These are phyloP conservation scores for Nanger granti DNA, from an alignment of 2,113 vertebrate genomes.

Conservation along the genomic window DNA sequence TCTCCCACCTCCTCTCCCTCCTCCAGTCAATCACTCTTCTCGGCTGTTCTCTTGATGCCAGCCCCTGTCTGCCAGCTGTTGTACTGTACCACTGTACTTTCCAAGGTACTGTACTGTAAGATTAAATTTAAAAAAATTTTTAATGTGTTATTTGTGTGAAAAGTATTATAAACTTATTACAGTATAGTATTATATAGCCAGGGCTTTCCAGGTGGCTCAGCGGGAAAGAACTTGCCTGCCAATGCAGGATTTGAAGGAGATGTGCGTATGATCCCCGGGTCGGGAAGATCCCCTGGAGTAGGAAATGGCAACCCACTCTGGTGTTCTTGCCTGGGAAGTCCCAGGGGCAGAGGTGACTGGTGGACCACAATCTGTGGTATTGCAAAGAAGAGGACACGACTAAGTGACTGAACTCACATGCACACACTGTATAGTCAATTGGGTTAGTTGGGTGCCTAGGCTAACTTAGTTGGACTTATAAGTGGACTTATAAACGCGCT, in stretches of 20 bases:
- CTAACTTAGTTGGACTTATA: neutral
- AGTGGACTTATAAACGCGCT: neutral
- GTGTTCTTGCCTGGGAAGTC: neutral
- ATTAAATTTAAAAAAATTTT: neutral
- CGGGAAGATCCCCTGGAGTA: neutral
- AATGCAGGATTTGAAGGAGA: neutral
- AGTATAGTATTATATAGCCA: neutral
- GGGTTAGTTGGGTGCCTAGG: neutral
- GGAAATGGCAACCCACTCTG: neutral
- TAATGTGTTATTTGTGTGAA: neutral
- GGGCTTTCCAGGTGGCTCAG: neutral
- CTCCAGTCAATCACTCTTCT: neutral
- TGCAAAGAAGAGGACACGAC: neutral
- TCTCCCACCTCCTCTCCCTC: neutral
- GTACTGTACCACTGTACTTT: neutral
- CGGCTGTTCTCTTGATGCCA: neutral
- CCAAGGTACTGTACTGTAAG: neutral
- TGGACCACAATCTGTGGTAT: neutral
- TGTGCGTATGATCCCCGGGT: accelerated
- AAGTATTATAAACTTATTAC: neutral
- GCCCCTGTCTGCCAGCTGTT: neutral
- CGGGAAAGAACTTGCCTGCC: neutral
- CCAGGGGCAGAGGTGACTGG: neutral
- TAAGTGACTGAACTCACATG: neutral
- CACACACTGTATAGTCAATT: neutral